Conservation (phyloP, 1,140 invertebrate genomes). For the Aphaenogaster floridana region DNA sequence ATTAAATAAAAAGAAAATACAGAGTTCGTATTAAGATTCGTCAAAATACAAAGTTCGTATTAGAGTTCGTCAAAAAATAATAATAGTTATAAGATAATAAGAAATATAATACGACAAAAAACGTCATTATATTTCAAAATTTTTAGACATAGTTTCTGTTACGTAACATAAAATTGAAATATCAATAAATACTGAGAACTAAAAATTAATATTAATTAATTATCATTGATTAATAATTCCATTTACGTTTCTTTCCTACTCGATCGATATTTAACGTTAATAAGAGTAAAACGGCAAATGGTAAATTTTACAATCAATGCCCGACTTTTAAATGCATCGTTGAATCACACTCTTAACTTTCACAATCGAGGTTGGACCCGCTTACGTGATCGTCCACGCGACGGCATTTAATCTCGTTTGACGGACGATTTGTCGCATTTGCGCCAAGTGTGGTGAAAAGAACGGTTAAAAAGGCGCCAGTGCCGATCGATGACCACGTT, state of each 20-base stretch:
- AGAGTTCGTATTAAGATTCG: neutral
- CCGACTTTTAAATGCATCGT: neutral
- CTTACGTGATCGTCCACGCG: conserved; percentile 43
- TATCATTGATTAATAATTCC: neutral
- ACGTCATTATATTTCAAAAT: neutral
- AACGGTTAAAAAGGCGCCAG: conserved; percentile 50
- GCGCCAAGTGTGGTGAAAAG: conserved; percentile 36
- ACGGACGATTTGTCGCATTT: conserved; percentile 70
- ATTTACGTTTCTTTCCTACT: neutral
- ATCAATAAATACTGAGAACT: neutral
- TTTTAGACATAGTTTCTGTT: neutral
- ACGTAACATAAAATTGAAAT: neutral
- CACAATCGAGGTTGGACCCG: conserved; percentile 21
- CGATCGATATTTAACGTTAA: conserved; percentile 1
- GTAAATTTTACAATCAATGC: neutral
- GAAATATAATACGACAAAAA: neutral
- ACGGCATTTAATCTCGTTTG: conserved; percentile 67
- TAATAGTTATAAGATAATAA: neutral
- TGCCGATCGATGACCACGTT: conserved; percentile 39
- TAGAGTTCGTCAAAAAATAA: neutral
- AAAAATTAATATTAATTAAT: neutral
- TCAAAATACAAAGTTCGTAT: neutral
- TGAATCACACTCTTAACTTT: conserved; percentile 39
- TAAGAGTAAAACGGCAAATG: neutral
- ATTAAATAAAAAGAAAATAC: neutral